Evolutionary conservation across 1,140 invertebrate species (phyloP), one percentile per base, ranked within the genome.

Genomic region (Trichonephila inaurata): DNA sequence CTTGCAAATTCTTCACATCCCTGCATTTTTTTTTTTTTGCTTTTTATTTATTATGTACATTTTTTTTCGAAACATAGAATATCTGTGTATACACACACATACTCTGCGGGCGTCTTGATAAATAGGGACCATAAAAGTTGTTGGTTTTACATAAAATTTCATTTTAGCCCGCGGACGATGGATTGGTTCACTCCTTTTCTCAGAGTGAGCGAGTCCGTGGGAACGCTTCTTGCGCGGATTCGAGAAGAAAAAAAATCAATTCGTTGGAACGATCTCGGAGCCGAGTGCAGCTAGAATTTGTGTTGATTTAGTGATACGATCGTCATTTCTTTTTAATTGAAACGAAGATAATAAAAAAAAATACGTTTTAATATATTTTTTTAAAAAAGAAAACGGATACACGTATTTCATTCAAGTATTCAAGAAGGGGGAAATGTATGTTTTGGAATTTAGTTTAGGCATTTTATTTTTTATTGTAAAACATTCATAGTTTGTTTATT

Each of bases 61-160:
- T 62, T 64, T 87, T 40, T 61, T 18, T 14, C 8, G 19, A 18
- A 18, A 21, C 16, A 1, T 88, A 3, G 10, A 6, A 33, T 33
- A n/a, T 19, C n/a, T 51, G 51, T 83, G 24, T 58, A 83, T 83
- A 21, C 21, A 19, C 51, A 12, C n/a, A 14, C 51, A 12, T 12
- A 14, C 69, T 33, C 69, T 28, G 69, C 69, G 33, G 69, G 69
- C 69, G 69, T 77, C 69, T 77, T 77, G 69, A 77, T 77, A 77
- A 77, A 77, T 77, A 77, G 69, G 69, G 66, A 21, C 82, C 82
- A 83, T 58, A 83, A 83, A 83, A 28, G 28, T 77, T 77, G 69
- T 77, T 77, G 69, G 51, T 83, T 83, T 83, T 83, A 83, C 82
- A 83, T 83, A 83, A 83, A 83, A 83, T 58, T 83, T 83, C 82